Conservation (phyloP, 2,113 vertebrate species). For the Rafetus swinhoei region DNA sequence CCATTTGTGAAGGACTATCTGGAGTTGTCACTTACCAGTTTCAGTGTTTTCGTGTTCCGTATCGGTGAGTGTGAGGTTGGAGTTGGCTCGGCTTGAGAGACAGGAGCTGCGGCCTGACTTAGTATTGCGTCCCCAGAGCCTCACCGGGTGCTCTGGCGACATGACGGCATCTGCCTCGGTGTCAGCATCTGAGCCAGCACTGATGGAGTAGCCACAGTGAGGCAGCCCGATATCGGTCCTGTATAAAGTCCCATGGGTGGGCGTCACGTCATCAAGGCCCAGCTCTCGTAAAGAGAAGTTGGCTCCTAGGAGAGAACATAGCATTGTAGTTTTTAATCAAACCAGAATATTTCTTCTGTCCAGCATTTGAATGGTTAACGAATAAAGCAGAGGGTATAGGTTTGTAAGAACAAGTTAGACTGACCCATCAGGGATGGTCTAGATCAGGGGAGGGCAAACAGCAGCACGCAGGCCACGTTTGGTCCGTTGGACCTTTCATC, state of each 20-base stretch:
- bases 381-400: background rate
- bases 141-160: conserved; percentile 91
- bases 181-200: conserved; percentile 90
- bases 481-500: too few species aligned
- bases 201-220: conserved; percentile 92
- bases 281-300: conserved; percentile 93
- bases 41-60: conserved; percentile 97
- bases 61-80: conserved; percentile 96
- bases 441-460: background rate
- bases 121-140: conserved; percentile 91
- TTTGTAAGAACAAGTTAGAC: background rate
- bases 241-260: conserved; percentile 88
- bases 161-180: conserved; percentile 90
- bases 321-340: background rate
- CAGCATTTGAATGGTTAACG: background rate
- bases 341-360: fast-evolving
- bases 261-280: conserved; percentile 87
- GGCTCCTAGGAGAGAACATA: conserved; percentile 77
- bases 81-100: conserved; percentile 96
- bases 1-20: background rate
- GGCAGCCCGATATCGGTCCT: conserved; percentile 88
- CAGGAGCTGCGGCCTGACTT: conserved; percentile 97
- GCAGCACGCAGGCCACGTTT: too few species aligned
- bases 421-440: background rate
- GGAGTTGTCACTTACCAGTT: conserved; percentile 81